Evolutionary conservation across 2,888 invertebrate species (phyloP), one percentile per base, ranked within the genome.

Genomic region (Trissonchulus latispiculum): DNA sequence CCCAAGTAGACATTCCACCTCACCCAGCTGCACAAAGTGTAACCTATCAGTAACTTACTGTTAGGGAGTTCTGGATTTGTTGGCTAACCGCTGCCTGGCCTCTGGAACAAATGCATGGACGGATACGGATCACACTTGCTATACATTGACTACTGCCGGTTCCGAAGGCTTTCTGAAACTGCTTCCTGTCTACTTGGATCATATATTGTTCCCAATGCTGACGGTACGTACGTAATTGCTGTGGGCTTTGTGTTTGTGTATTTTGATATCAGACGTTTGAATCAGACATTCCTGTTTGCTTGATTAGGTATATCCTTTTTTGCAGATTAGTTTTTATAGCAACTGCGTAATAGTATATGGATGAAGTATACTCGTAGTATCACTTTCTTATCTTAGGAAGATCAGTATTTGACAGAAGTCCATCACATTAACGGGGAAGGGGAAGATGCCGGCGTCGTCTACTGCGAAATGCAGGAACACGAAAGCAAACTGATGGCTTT

Each of bases 91-190:
- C 48, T 93, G 92, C 81, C 87, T 93, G 80, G 93, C 93, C 0
- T 91, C 91, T 61, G 94, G 94, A 0, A 94, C 94, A 1, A 94
- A 95, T 85, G 94, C 93, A 0, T 90, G 90, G 90, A 95, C 94
- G 0, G 90, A 89, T 83, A 79, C 78, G 59, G 93, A 95, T 83
- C 91, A 93, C 82, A 95, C 94, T 0, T 91, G 90, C 79, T 95
- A 94, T 83, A 93, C 92, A 0, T 89, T 94, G 85, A 89, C 90
- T 75, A 94, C 93, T 36, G 93, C 92, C 1, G 91, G 91, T 31
- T 89, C 89, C 79, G 90, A 90, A 80, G 95, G 95, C 29, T 93
- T 94, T 86, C 85, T 93, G 66, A 89, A 90, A 1, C 85, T 95
- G n/a, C 85, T 95, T 83, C 94, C 94, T 0, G 90, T 95, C 78